These are phyloP conservation scores for Cecidostiba fungosa DNA, from an alignment of 2,888 invertebrate species.

Conservation along the genomic window DNA sequence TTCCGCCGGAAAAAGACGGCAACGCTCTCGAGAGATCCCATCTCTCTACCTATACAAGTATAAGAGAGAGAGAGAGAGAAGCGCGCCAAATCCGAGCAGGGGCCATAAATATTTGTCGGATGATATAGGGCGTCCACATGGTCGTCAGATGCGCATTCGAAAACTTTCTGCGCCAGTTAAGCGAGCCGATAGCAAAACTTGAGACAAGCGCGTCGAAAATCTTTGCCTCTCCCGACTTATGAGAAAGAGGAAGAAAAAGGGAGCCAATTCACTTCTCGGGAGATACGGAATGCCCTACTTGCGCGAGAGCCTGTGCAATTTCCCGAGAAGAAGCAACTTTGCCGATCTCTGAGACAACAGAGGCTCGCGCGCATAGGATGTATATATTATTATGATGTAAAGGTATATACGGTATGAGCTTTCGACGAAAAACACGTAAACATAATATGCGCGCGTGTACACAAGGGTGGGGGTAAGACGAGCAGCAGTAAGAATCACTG, in stretches of 20 bases:
- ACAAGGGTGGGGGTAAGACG: conserved; percentile 26
- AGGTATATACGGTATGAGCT: not conserved
- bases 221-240: not conserved
- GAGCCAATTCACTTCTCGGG: not conserved
- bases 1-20: not conserved
- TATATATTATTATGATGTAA: not conserved
- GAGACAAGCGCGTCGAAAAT: not conserved
- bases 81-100: conserved; percentile 7
- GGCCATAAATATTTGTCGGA: conserved; percentile 45
- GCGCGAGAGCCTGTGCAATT: not conserved
- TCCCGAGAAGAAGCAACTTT: conserved; percentile 19
- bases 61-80: conserved; percentile 13
- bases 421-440: conserved; percentile 65
- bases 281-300: not conserved
- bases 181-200: conserved; percentile 21
- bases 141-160: conserved; percentile 29
- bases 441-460: conserved; percentile 51
- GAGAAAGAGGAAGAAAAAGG: too few relatives aligned
- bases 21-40: not conserved
- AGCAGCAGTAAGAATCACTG: conserved; percentile 58
- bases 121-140: conserved; percentile 37
- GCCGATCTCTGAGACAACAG: conserved; percentile 2
- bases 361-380: too few relatives aligned
- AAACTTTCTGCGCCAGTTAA: conserved; percentile 29
- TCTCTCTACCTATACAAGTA: not conserved